Conservation (phyloP, 2,113 vertebrate species). For the Spheniscus mendiculus region DNA sequence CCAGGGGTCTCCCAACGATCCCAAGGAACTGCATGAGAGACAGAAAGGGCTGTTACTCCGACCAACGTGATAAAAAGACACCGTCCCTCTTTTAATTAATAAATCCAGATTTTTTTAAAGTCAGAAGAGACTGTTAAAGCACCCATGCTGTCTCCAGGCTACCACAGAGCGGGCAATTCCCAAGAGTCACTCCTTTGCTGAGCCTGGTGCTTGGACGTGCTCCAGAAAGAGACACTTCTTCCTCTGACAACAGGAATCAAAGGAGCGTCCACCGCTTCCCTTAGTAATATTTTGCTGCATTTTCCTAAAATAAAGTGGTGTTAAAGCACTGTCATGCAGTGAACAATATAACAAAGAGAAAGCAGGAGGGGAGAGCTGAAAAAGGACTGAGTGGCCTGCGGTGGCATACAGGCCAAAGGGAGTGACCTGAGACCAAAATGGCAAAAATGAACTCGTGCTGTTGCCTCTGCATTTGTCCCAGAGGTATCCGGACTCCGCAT, state of each 20-base stretch:
- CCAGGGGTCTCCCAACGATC: accelerated
- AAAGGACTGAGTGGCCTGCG: not conserved
- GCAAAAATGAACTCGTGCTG: not conserved
- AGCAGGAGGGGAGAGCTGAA: not conserved
- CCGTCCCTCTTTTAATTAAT: not conserved
- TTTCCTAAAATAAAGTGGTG: not conserved
- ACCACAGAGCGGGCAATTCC: not conserved
- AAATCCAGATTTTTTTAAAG: not conserved
- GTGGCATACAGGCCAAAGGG: not conserved
- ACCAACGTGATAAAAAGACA: not conserved
- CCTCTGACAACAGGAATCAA: not conserved
- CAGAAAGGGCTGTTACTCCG: not conserved
- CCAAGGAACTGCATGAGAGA: not conserved
- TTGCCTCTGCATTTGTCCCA: not conserved
- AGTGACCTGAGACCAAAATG: not conserved
- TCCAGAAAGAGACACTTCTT: not conserved
- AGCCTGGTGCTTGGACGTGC: not conserved
- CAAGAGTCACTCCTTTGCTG: not conserved
- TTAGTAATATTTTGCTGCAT: not conserved
- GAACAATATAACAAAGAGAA: not conserved
- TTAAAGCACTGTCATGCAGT: not conserved
- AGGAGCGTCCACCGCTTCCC: not conserved
- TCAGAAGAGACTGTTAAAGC: not conserved
- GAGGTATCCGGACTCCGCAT: not conserved
- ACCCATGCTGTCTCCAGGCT: not conserved